Evolutionary conservation across 2,797 vertebrate species (phyloP).

Genomic region (Microcaecilia unicolor): DNA sequence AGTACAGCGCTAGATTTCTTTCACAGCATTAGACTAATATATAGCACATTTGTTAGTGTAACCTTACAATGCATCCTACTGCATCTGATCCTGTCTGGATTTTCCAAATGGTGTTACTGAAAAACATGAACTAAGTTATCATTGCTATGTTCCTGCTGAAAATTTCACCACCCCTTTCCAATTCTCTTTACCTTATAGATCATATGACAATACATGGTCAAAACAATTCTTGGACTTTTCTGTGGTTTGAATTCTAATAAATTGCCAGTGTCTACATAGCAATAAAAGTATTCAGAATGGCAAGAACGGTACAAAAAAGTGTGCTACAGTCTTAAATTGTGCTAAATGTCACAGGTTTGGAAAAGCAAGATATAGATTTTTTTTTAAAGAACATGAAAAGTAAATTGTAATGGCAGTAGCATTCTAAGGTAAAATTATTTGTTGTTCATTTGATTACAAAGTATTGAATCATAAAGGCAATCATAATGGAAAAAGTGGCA

Average conservation of each 20-base stretch:
- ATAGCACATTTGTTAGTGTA: slow-evolving; percentile 51
- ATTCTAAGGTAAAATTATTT: slow-evolving; percentile 40
- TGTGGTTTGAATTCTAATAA: slow-evolving; percentile 44
- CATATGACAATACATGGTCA: slow-evolving; percentile 43
- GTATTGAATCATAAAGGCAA: slow-evolving; percentile 95
- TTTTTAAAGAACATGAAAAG: slow-evolving; percentile 53
- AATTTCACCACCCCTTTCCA: slow-evolving; percentile 15
- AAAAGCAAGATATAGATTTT: slow-evolving; percentile 60
- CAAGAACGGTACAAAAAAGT: slow-evolving; percentile 42
- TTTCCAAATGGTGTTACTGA: slow-evolving; percentile 23
- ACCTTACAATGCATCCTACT: slow-evolving; percentile 37
- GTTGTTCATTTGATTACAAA: slow-evolving; percentile 90
- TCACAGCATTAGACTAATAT: slow-evolving; percentile 60
- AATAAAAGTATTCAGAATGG: slow-evolving; percentile 45
- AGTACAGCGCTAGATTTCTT: slow-evolving; percentile 61
- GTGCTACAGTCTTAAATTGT: slow-evolving; percentile 44
- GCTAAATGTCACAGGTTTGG: slow-evolving; percentile 52
- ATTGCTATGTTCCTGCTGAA: slow-evolving; percentile 27
- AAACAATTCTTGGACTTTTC: slow-evolving; percentile 30
- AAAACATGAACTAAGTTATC: slow-evolving; percentile 25
- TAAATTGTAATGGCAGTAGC: slow-evolving; percentile 49
- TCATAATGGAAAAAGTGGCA: slow-evolving; percentile 89
- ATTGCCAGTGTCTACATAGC: slow-evolving; percentile 43
- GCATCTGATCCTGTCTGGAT: slow-evolving; percentile 40
- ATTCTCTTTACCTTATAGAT: slow-evolving; percentile 20